phyloP scores from a whole-genome alignment of 2,888 invertebrate genomes.

The Orchestes rusci region DNA sequence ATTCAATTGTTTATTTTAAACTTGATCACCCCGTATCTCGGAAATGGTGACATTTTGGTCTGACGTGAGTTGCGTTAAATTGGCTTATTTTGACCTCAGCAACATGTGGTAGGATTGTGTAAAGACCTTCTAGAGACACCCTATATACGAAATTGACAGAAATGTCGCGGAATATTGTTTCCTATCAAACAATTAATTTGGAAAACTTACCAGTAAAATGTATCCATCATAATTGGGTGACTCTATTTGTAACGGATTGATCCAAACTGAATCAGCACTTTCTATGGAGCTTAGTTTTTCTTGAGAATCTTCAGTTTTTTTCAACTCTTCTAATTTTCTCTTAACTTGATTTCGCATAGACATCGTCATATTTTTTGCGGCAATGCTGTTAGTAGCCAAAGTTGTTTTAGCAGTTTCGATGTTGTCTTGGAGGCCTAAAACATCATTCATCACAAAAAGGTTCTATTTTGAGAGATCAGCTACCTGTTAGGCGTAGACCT shows the following conservation, averaged over 20 bases:
- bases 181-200: too few species aligned
- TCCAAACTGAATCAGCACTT: constrained; percentile 37
- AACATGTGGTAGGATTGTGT: too few species aligned
- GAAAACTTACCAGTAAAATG: constrained; percentile 35
- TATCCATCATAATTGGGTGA: constrained; percentile 36
- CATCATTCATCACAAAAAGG: too few species aligned
- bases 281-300: constrained; percentile 31
- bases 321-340: constrained; percentile 23
- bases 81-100: too few species aligned
- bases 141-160: too few species aligned
- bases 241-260: constrained; percentile 38
- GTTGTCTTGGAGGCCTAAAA: constrained; percentile 48
- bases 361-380: constrained; percentile 20
- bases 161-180: too few species aligned
- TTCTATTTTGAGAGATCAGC: too few species aligned
- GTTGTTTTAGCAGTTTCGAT: constrained; percentile 32
- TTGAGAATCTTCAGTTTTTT: constrained; percentile 25
- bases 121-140: too few species aligned
- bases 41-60: too few species aligned
- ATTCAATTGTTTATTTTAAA: too few species aligned
- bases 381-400: constrained; percentile 13
- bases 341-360: constrained; percentile 15
- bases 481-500: constrained; percentile 49
- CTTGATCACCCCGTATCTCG: too few species aligned
- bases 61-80: too few species aligned